Base-by-base conservation (phyloP, 2,113 vertebrate genomes). In the Rousettus leschenaultii region DNA sequence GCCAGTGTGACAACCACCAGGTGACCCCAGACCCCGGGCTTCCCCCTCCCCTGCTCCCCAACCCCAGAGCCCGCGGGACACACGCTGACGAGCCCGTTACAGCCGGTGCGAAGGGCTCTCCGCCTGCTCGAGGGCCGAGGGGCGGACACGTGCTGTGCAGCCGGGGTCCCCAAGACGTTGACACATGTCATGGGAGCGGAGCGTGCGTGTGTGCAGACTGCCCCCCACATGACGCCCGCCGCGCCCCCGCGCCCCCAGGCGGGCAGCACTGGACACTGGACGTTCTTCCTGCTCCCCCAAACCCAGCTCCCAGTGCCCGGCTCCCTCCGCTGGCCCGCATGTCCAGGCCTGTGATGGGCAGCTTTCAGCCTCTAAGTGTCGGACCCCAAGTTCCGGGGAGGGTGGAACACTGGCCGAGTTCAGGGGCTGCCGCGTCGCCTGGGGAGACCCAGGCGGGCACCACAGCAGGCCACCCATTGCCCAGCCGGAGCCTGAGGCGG, bases 1-100 rank as follows among this genome's bases (percentile, higher is more conserved):
- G 68, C 85, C 19, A 1, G 19, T 33, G 61, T 10, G 33, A 48
- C 21, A 11, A n/a, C 5, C 5, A 2, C 15, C 24, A 5, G 0
- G 4, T 43, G 33, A 7, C 43, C 33, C 43, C 86, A 30, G 33
- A 45, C 22, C 19, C 4, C 4, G 5, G 78, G 53, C 22, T 59
- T 16, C 2, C 12, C 53, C 24, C 40, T 33, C 45, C 22, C 59
- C 86, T 35, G 43, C 43, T 7, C 43, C 43, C 43, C 43, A 45
- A 45, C 43, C 43, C 43, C 43, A 45, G 43, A 45, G 43, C 43
- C 43, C 9, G 43, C 43, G 9, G 43, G 43, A 22, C 13, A 14
- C 53, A 21, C 48, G 38, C 13, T 22, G n/a, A 30, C 35, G 48
- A 45, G 73, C 61, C 68, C 7, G 12, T 55, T 13, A 35, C 38